phyloP scores from a whole-genome alignment of 1,140 invertebrate species.

The Tyrophagus putrescentiae region DNA sequence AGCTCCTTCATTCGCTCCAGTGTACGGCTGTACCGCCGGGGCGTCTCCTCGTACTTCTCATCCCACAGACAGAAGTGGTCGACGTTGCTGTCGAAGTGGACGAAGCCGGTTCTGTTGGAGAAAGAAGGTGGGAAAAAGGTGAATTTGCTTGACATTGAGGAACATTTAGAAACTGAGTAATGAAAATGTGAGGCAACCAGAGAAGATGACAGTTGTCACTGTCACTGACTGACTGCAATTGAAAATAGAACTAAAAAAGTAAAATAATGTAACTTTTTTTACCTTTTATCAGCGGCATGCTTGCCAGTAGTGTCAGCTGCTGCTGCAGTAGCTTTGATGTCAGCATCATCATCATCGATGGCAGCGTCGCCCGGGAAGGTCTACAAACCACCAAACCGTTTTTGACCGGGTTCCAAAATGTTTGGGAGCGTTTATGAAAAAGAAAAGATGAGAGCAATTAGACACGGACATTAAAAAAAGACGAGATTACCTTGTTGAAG shows the following conservation, averaged over 20 bases:
- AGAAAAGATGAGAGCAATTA: neutral
- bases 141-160: too few species aligned
- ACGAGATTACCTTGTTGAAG: constrained; percentile 9
- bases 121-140: too few species aligned
- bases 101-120: constrained; percentile 51
- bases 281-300: neutral
- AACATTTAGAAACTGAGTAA: too few species aligned
- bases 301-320: neutral
- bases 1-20: constrained; percentile 59
- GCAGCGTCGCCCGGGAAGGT: neutral
- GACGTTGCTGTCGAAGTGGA: constrained; percentile 58
- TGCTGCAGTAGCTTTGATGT: neutral
- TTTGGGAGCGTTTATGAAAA: neutral
- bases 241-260: too few species aligned
- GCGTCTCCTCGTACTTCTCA: constrained; percentile 59
- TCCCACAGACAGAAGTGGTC: constrained; percentile 71
- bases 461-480: too few species aligned
- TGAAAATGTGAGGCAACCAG: too few species aligned
- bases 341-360: neutral
- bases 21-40: constrained; percentile 51
- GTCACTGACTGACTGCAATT: too few species aligned
- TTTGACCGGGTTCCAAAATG: neutral
- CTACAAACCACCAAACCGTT: neutral
- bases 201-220: too few species aligned
- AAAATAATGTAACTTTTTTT: too few species aligned